Evolutionary conservation across 2,888 invertebrate species (phyloP).

Genomic region (Ochropleura plecta): DNA sequence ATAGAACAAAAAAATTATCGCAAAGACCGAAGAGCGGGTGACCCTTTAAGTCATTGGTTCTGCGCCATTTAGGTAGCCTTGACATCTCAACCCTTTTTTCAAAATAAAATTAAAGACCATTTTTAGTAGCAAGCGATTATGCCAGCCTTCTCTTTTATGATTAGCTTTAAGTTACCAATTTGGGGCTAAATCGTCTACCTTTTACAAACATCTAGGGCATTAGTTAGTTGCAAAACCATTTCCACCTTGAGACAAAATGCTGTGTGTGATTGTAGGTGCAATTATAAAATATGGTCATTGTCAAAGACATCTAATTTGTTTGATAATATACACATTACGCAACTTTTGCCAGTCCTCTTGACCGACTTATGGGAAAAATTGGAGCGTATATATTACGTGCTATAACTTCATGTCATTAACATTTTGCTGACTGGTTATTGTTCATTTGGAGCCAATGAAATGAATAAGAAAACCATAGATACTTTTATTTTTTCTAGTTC

Average conservation of each 20-base stretch:
- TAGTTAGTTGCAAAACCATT: slow-evolving; percentile 45
- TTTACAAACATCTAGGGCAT: slow-evolving; percentile 1
- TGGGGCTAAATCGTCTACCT: background rate
- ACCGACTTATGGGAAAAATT: slow-evolving; percentile 68
- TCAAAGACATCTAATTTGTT: slow-evolving; percentile 66
- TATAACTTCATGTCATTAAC: slow-evolving; percentile 47
- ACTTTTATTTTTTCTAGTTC: background rate
- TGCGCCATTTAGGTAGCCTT: too few species aligned
- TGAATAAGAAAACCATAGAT: background rate
- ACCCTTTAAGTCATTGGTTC: too few species aligned
- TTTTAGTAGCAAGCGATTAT: too few species aligned
- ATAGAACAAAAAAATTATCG: too few species aligned
- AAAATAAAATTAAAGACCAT: too few species aligned
- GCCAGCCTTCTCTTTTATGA: background rate
- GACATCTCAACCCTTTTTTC: too few species aligned
- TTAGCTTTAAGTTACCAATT: background rate
- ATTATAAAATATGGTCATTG: slow-evolving; percentile 68
- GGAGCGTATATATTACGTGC: slow-evolving; percentile 65
- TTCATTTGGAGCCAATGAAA: slow-evolving; percentile 5
- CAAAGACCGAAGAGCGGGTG: too few species aligned
- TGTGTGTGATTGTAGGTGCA: slow-evolving; percentile 52
- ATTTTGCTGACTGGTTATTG: slow-evolving; percentile 27
- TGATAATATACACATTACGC: slow-evolving; percentile 63
- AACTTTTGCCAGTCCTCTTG: slow-evolving; percentile 65
- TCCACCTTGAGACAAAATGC: slow-evolving; percentile 57